Evolutionary conservation across 2,113 vertebrate genomes (phyloP), one percentile per base, ranked within the genome.

Genomic region (Myxocyprinus asiaticus): DNA sequence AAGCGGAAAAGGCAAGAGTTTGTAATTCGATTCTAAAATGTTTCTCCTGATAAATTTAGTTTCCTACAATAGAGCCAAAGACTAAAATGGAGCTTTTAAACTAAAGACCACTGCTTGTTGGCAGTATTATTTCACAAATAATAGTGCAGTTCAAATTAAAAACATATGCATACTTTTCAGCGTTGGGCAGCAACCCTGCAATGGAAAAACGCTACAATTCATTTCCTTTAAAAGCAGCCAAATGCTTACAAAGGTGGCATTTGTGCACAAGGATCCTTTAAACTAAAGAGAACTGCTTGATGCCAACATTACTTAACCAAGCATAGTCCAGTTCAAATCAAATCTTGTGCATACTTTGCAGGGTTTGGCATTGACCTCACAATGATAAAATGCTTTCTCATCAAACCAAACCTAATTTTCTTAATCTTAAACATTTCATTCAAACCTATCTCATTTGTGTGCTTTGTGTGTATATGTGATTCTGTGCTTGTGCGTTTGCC

Each of bases 381-480:
- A 17, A 17, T 71, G 7, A 7, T 9, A 44, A 69, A 51, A 69
- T 53, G 15, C 9, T n/a, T 68, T 4, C 17, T 12, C 22, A 58
- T 56, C 42, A 58, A 58, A 42, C 45, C 44, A 66, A 66, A 66
- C 9, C 12, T 4, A 17, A 42, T 4, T 48, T 6, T 1, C n/a
- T 74, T 73, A 5, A 56, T 44, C 7, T 9, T 4, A 7, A 4
- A 48, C n/a, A 62, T 4, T 9, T 51, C 59, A 10, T 22, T 62
- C 15, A 15, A 33, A 22, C 22, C 17, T 62, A 14, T 56, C 12
- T 22, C 15, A 61, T 15, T 12, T 6, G 2, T 63, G n/a, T 2
- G 11, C 59, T 59, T 47, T 56, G 56, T 55, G n/a, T 10, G 44
- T 77, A 64, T 62, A 10, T 67, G 47, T 80, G 76, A 70, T 14